Evolutionary conservation across 2,797 vertebrate species (phyloP).

Genomic region (Lagothrix lagotricha): DNA sequence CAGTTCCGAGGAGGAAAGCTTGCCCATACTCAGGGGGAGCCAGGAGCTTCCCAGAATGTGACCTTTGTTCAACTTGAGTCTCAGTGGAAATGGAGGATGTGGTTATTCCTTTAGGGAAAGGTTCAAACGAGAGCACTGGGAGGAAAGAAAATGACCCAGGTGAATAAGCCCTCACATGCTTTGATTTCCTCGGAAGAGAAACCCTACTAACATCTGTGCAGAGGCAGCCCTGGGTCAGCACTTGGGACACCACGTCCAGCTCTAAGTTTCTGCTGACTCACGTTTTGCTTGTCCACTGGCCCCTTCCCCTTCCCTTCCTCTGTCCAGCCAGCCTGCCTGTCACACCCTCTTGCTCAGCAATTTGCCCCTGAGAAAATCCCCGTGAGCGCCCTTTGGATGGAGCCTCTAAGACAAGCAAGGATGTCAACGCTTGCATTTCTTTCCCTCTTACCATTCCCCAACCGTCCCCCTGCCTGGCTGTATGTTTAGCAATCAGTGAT

Average conservation of each 20-base stretch:
- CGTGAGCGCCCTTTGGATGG: no score
- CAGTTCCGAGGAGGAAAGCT: no score
- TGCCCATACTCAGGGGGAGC: no score
- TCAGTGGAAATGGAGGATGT: not conserved
- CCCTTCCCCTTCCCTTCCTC: fast-evolving
- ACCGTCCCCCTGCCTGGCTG: not conserved
- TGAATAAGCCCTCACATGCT: not conserved
- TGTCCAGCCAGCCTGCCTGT: fast-evolving
- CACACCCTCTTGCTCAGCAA: fast-evolving
- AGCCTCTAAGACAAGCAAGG: not conserved
- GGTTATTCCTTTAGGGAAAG: not conserved
- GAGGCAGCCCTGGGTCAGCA: not conserved
- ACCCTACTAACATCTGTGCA: fast-evolving
- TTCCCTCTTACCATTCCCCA: not conserved
- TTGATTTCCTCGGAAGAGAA: not conserved
- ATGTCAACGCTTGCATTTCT: fast-evolving
- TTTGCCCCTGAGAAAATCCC: not conserved
- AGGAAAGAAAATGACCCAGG: not conserved
- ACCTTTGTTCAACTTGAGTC: not conserved
- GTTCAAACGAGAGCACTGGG: no score
- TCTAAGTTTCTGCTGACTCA: not conserved
- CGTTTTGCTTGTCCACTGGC: no score
- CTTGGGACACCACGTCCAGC: no score
- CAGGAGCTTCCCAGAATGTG: no score
- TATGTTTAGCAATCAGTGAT: fast-evolving